Conservation (phyloP, 2,113 vertebrate genomes). For the Labeo rohita region DNA sequence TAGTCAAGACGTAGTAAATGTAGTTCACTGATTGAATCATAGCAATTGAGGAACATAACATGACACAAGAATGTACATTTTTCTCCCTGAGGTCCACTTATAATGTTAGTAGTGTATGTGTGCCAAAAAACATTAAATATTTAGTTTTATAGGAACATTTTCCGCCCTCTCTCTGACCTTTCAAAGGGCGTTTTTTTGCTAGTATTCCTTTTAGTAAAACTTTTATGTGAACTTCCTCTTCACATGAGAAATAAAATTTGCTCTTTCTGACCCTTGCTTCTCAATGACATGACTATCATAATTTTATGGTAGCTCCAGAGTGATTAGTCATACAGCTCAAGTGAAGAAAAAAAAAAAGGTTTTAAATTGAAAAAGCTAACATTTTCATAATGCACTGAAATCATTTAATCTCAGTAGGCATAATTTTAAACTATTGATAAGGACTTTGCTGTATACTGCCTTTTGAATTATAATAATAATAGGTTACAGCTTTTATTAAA, state of each 20-base stretch:
- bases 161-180: not conserved
- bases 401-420: not conserved
- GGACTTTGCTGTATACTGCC: not conserved
- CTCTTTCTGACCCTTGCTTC: not conserved
- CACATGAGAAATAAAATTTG: not conserved
- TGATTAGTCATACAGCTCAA: not conserved
- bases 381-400: not conserved
- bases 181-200: not conserved
- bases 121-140: not conserved
- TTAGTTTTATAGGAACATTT: not conserved
- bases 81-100: not conserved
- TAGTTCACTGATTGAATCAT: not conserved
- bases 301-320: not conserved
- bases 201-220: not conserved
- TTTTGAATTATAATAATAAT: not conserved
- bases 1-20: not conserved
- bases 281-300: not conserved
- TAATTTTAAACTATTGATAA: not conserved
- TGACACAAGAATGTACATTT: conserved; percentile 21
- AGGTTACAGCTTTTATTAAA: not conserved
- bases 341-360: not conserved
- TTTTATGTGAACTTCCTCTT: not conserved
- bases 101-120: not conserved
- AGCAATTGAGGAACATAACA: not conserved
- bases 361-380: not conserved